A percentile compares a stretch with the other conserved stretches of the same genome.
Conservation (phyloP, 1,140 invertebrate species). For the Aphelinus certus region DNA sequence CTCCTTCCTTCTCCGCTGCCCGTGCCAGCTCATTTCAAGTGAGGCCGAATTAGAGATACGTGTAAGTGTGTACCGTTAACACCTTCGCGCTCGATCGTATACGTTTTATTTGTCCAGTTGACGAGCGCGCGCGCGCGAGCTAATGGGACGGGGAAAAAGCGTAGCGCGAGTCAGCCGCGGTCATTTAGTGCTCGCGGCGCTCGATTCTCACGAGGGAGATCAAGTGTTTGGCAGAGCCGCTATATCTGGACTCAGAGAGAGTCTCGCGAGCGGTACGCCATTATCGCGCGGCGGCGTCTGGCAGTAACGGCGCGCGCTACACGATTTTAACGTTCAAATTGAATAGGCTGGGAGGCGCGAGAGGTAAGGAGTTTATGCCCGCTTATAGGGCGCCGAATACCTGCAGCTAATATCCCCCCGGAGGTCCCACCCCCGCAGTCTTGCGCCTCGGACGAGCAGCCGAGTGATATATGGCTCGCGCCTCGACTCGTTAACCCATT, state of each 20-base stretch:
- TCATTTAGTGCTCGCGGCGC: not conserved
- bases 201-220: conserved; percentile 29
- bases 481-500: no score
- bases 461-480: no score
- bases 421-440: not conserved
- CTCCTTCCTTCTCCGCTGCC: not conserved
- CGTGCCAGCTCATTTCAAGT: no score
- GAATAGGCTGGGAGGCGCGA: conserved; percentile 56
- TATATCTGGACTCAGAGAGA: conserved; percentile 9
- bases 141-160: not conserved
- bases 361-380: conserved; percentile 59
- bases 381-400: conserved; percentile 53
- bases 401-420: conserved; percentile 42
- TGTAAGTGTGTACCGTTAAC: conserved; percentile 20
- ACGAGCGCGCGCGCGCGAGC: no score
- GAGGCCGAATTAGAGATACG: no score
- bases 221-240: conserved; percentile 13
- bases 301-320: conserved; percentile 63
- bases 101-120: no score
- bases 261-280: conserved; percentile 48
- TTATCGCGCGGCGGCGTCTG: conserved; percentile 47
- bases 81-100: not conserved
- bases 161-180: conserved; percentile 11
- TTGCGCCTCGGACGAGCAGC: no score
- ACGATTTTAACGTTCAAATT: conserved; percentile 64